These are phyloP conservation scores for Platycheirus albimanus DNA, from an alignment of 2,888 invertebrate genomes.

Conservation along the genomic window DNA sequence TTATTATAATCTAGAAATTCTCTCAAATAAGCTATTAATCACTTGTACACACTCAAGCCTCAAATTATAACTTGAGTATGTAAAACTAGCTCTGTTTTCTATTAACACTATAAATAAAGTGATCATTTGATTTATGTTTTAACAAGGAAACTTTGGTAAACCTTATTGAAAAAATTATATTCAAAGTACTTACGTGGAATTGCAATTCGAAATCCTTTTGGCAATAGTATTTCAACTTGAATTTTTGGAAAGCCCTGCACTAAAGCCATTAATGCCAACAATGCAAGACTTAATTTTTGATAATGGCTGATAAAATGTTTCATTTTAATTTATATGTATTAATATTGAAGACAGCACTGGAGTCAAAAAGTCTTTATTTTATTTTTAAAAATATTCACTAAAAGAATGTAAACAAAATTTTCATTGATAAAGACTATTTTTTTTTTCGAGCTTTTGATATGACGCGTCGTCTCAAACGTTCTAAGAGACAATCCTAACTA, in stretches of 20 bases:
- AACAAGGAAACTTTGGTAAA: too few species aligned
- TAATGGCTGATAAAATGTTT: not conserved
- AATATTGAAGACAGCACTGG: not conserved
- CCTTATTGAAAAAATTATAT: too few species aligned
- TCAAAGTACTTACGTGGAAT: slow-evolving; percentile 27
- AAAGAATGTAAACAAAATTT: not conserved
- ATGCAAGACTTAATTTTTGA: not conserved
- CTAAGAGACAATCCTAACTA: slow-evolving; percentile 11
- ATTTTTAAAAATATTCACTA: not conserved
- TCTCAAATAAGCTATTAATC: too few species aligned
- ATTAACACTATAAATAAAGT: too few species aligned
- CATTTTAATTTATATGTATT: not conserved
- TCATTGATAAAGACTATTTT: not conserved
- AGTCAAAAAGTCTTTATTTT: not conserved
- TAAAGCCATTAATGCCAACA: not conserved
- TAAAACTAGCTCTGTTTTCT: too few species aligned
- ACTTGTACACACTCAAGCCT: too few species aligned
- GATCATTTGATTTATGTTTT: too few species aligned
- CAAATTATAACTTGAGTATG: too few species aligned
- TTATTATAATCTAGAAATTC: too few species aligned
- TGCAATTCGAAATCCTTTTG: slow-evolving; percentile 32
- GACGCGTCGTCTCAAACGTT: not conserved
- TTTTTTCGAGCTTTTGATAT: not conserved
- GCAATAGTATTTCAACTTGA: slow-evolving; percentile 31
- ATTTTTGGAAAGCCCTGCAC: slow-evolving; percentile 14